Evolutionary conservation across 2,113 vertebrate species (phyloP).

Genomic region (Nerophis lumbriciformis): DNA sequence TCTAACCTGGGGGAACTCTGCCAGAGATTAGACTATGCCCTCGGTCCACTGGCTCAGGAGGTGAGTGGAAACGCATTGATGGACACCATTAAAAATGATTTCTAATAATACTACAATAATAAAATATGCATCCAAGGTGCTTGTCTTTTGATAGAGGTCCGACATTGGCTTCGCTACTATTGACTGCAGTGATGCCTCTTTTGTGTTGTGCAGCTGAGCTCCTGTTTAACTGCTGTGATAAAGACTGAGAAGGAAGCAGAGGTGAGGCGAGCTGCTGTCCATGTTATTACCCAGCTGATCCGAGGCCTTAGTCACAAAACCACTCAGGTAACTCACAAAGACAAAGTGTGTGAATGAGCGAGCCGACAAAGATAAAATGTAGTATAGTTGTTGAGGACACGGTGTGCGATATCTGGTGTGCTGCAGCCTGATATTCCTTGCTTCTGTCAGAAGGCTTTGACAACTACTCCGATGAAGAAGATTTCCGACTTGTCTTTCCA

Average conservation of each 20-base stretch:
- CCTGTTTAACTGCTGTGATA: constrained; percentile 75
- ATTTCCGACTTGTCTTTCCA: too few relatives aligned
- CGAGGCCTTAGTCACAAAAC: constrained; percentile 82
- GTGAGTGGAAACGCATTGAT: constrained; percentile 58
- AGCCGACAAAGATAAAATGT: too few relatives aligned
- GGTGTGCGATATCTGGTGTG: not conserved
- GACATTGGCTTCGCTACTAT: not conserved
- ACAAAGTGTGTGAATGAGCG: too few relatives aligned
- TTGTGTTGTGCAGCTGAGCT: constrained; percentile 58
- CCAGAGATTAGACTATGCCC: constrained; percentile 79
- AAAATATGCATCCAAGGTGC: not conserved
- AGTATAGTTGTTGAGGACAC: not conserved
- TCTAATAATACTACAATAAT: not conserved
- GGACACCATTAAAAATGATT: not conserved
- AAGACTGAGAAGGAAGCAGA: constrained; percentile 79
- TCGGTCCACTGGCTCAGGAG: constrained; percentile 85
- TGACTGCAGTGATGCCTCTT: not conserved
- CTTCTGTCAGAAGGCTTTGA: too few relatives aligned
- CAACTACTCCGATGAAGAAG: too few relatives aligned
- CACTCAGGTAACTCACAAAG: constrained; percentile 75
- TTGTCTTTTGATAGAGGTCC: not conserved
- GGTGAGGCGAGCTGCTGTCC: constrained; percentile 86
- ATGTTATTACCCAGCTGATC: constrained; percentile 83
- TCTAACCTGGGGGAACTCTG: constrained; percentile 93
- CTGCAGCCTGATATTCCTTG: too few relatives aligned